phyloP scores from a whole-genome alignment of 2,888 invertebrate genomes.

The Shargacucullia verbasci region DNA sequence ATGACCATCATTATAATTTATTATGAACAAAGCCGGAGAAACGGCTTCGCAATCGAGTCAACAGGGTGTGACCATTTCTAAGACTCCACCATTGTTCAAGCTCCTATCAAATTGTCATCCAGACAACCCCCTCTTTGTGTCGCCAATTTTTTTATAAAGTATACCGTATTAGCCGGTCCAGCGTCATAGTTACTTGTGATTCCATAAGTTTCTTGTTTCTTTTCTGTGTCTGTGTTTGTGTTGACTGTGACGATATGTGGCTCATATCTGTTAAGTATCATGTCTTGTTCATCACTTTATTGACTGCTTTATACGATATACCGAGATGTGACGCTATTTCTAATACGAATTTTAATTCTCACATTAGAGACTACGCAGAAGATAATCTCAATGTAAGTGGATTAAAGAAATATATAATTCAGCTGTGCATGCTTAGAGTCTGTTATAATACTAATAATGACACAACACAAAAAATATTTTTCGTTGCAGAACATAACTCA shows the following conservation, averaged over 20 bases:
- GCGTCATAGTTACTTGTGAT: conserved; percentile 59
- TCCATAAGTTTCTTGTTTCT: conserved; percentile 43
- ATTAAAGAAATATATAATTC: conserved; percentile 52
- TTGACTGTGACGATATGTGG: conserved; percentile 53
- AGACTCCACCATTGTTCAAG: conserved; percentile 79
- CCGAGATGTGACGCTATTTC: conserved; percentile 56
- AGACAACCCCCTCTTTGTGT: conserved; percentile 71
- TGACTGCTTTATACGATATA: conserved; percentile 39
- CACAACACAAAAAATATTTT: conserved; percentile 10
- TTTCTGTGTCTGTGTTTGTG: conserved; percentile 41
- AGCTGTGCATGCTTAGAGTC: too few species aligned
- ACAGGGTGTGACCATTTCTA: conserved; percentile 81
- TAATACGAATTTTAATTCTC: conserved; percentile 74
- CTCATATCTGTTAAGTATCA: conserved; percentile 28
- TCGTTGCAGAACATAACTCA: conserved; percentile 74
- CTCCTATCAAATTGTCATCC: conserved; percentile 82
- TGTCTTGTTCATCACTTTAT: conserved; percentile 37
- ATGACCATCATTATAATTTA: conserved; percentile 78
- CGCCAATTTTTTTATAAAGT: conserved; percentile 77
- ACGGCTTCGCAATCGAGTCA: conserved; percentile 81
- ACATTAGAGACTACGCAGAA: conserved; percentile 73
- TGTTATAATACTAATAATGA: background rate
- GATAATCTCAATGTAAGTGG: conserved; percentile 64
- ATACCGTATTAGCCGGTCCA: conserved; percentile 60
- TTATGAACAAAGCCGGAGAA: conserved; percentile 82